These are phyloP conservation scores for Ochropleura leucogaster DNA, from an alignment of 2,888 invertebrate genomes.

Conservation along the genomic window DNA sequence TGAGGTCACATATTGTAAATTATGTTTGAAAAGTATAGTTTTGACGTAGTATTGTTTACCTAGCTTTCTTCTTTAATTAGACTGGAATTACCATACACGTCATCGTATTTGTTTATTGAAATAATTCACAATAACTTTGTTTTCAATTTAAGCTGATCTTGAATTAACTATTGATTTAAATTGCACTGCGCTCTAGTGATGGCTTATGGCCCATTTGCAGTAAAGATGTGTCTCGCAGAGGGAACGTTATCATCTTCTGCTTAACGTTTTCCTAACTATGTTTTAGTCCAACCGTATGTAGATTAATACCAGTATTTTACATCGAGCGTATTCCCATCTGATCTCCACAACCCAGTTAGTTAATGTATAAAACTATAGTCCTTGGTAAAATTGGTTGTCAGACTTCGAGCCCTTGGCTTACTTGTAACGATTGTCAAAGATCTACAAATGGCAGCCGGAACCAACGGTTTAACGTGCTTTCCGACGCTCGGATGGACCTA, in stretches of 20 bases:
- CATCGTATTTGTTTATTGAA: slow-evolving; percentile 1
- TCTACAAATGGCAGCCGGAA: too few relatives aligned
- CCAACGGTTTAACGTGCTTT: too few relatives aligned
- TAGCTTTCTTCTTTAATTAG: slow-evolving; percentile 15
- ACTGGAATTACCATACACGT: slow-evolving; percentile 17
- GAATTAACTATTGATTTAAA: not conserved
- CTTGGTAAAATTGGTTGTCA: too few relatives aligned
- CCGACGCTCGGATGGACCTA: too few relatives aligned
- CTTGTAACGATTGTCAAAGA: too few relatives aligned
- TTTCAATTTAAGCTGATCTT: slow-evolving; percentile 1
- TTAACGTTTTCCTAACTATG: too few relatives aligned
- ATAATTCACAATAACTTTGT: not conserved
- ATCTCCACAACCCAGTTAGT: too few relatives aligned
- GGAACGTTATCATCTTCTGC: not conserved
- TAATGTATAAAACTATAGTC: too few relatives aligned
- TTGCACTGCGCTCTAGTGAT: not conserved
- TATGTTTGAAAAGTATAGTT: slow-evolving; percentile 8
- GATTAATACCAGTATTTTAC: too few relatives aligned
- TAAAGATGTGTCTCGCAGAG: not conserved
- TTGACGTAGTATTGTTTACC: slow-evolving; percentile 7
- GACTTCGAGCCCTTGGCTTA: too few relatives aligned
- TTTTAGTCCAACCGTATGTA: too few relatives aligned
- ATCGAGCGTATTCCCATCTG: too few relatives aligned
- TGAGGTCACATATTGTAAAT: slow-evolving; percentile 13
- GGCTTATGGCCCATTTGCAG: not conserved